phyloP scores from a whole-genome alignment of 2,113 vertebrate genomes.

The Agapornis roseicollis region DNA sequence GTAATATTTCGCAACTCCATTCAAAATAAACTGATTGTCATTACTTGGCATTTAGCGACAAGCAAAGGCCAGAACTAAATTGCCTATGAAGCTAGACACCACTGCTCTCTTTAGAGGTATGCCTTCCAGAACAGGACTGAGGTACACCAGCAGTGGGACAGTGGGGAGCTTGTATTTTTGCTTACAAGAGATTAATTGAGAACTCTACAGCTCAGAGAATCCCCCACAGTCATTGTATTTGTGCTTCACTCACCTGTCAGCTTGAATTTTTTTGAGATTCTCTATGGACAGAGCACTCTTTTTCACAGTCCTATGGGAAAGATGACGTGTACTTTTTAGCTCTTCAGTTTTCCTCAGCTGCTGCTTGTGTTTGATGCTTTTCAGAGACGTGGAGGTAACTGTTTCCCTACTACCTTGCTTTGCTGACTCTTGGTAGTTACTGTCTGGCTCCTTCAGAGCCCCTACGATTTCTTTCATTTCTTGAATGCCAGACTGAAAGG shows the following conservation, averaged over 20 bases:
- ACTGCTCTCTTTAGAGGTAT: neutral
- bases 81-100: neutral
- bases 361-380: neutral
- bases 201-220: neutral
- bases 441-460: conserved; percentile 15
- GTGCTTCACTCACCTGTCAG: conserved; percentile 72
- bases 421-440: neutral
- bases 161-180: neutral
- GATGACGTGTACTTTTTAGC: conserved; percentile 12
- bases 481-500: conserved; percentile 51
- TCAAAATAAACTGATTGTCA: neutral
- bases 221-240: neutral
- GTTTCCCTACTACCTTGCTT: neutral
- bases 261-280: conserved; percentile 76
- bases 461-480: conserved; percentile 27
- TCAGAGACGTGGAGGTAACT: neutral
- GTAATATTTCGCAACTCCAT: neutral
- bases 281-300: conserved; percentile 45
- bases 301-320: conserved; percentile 33
- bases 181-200: neutral
- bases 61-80: neutral
- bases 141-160: neutral
- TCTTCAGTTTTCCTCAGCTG: neutral
- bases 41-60: neutral
- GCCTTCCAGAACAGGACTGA: neutral